A percentile compares a stretch with the other conserved stretches of the same genome.
These are phyloP conservation scores for Macrocentrus cingulum DNA, from an alignment of 1,140 invertebrate genomes.

Conservation along the genomic window DNA sequence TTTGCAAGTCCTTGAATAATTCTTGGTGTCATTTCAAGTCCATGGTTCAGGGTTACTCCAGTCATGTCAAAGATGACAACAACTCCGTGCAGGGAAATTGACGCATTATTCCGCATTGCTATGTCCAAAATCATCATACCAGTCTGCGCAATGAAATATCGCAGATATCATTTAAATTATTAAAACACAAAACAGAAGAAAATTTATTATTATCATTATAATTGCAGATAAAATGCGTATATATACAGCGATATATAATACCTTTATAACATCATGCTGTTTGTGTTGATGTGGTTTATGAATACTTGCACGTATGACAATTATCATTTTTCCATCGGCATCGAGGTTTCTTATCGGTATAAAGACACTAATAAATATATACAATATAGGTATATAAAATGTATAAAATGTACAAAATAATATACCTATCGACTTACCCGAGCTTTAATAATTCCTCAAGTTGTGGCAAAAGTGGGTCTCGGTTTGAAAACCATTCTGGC, in stretches of 20 bases:
- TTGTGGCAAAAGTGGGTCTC: constrained; percentile 63
- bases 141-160: constrained; percentile 40
- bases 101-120: constrained; percentile 55
- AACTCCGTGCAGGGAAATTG: constrained; percentile 63
- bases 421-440: constrained; percentile 45
- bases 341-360: constrained; percentile 62
- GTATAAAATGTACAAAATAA: neutral
- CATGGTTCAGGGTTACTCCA: constrained; percentile 63
- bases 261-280: constrained; percentile 65
- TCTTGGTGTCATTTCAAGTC: constrained; percentile 61
- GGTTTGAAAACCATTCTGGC: constrained; percentile 64
- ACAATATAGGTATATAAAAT: neutral
- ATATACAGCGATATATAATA: constrained; percentile 29
- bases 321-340: constrained; percentile 56
- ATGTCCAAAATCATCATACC: constrained; percentile 64
- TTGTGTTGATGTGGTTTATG: constrained; percentile 62
- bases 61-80: constrained; percentile 65
- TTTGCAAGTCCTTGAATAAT: constrained; percentile 64
- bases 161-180: constrained; percentile 5
- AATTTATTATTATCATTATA: neutral
- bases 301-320: constrained; percentile 61
- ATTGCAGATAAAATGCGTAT: neutral
- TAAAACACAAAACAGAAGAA: too few relatives aligned
- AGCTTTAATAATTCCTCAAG: constrained; percentile 62
- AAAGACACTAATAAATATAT: constrained; percentile 55